These are phyloP conservation scores for Adelognathus sp. DNA, from an alignment of 2,888 invertebrate genomes.

Conservation along the genomic window DNA sequence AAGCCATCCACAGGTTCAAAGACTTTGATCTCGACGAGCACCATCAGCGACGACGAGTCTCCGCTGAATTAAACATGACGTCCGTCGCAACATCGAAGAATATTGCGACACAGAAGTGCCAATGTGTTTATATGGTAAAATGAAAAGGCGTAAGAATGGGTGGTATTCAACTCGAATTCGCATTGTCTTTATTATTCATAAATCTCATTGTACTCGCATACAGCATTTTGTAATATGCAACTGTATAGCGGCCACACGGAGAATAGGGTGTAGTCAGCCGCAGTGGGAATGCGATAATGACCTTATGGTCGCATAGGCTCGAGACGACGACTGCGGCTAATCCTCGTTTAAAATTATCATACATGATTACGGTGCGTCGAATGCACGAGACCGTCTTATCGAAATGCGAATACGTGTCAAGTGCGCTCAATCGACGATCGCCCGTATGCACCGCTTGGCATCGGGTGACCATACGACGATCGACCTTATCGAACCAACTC, in stretches of 20 bases:
- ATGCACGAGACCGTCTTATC: constrained; percentile 1
- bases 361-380: constrained; percentile 23
- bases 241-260: background rate
- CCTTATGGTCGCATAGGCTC: background rate
- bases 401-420: constrained; percentile 72
- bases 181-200: constrained; percentile 53
- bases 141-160: constrained; percentile 13
- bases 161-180: constrained; percentile 27
- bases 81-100: background rate
- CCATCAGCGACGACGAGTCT: too few species aligned
- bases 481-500: constrained; percentile 68
- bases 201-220: constrained; percentile 22
- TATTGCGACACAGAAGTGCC: background rate
- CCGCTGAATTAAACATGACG: background rate
- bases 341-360: constrained; percentile 39
- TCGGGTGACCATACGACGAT: background rate
- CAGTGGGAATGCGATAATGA: constrained; percentile 38
- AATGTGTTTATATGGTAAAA: background rate
- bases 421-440: constrained; percentile 59
- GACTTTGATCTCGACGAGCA: background rate
- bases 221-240: background rate
- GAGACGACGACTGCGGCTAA: constrained; percentile 24
- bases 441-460: background rate
- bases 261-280: background rate
- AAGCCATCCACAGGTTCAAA: background rate